Conservation (phyloP, 2,888 invertebrate species). For the Eupithecia centaureata region DNA sequence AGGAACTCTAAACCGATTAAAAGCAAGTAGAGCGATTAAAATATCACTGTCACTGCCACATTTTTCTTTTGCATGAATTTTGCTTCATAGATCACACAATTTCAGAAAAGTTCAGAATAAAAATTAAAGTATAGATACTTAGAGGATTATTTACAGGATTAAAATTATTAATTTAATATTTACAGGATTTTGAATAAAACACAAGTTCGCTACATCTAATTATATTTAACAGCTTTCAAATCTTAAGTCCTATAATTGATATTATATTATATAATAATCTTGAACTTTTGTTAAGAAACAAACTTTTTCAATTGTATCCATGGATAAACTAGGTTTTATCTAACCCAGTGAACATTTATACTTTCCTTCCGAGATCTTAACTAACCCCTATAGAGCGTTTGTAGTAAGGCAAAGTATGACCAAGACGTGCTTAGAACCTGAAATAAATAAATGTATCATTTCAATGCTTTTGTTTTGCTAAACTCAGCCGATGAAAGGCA, state of each 20-base stretch:
- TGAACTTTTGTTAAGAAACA: too few relatives aligned
- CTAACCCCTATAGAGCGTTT: not conserved
- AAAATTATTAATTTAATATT: too few relatives aligned
- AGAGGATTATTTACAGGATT: too few relatives aligned
- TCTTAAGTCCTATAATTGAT: too few relatives aligned
- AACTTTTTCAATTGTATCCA: too few relatives aligned
- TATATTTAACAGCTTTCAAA: not conserved
- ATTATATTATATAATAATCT: too few relatives aligned
- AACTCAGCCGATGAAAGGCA: not conserved
- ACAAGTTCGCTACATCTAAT: not conserved
- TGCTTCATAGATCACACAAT: not conserved
- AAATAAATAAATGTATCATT: not conserved
- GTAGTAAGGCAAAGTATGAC: slow-evolving; percentile 16
- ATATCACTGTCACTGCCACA: not conserved
- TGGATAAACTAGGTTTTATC: too few relatives aligned
- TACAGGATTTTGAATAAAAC: not conserved
- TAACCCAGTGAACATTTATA: too few relatives aligned
- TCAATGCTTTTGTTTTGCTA: too few relatives aligned
- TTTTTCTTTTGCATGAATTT: not conserved
- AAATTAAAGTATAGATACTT: too few relatives aligned
- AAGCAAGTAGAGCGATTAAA: not conserved
- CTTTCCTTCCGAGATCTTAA: not conserved
- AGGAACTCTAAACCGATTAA: slow-evolving; percentile 9
- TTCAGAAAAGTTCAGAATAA: not conserved
- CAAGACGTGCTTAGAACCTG: slow-evolving; percentile 17